phyloP scores from a whole-genome alignment of 2,888 invertebrate species.

The Ichneumoninae sp. region DNA sequence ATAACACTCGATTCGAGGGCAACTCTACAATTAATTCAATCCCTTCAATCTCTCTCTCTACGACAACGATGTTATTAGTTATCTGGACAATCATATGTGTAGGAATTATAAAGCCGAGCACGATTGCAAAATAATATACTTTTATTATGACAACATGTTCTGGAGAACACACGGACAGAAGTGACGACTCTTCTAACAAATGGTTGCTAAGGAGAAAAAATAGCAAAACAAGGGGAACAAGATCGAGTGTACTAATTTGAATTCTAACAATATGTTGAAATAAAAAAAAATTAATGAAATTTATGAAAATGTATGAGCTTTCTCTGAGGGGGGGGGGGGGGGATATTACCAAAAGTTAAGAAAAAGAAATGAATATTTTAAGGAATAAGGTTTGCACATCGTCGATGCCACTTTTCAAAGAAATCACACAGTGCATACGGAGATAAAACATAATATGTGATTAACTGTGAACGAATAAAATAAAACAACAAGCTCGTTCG shows the following conservation, averaged over 20 bases:
- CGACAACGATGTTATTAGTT: neutral
- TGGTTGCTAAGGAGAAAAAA: too few species aligned
- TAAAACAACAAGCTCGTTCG: neutral
- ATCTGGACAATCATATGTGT: neutral
- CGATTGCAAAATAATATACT: too few species aligned
- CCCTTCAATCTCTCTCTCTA: neutral
- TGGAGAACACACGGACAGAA: too few species aligned
- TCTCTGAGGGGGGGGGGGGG: neutral
- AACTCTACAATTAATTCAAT: neutral
- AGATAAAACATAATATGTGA: neutral
- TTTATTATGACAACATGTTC: too few species aligned
- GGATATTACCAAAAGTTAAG: neutral
- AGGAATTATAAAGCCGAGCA: too few species aligned
- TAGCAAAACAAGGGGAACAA: too few species aligned
- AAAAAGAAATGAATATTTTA: neutral
- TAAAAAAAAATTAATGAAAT: neutral
- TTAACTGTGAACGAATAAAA: neutral
- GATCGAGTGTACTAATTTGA: too few species aligned
- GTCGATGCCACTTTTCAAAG: neutral
- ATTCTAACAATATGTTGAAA: neutral
- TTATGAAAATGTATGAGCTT: too few species aligned
- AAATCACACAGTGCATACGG: neutral
- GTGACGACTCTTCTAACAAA: too few species aligned
- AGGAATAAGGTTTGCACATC: neutral
- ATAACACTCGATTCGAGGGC: neutral